phyloP scores from a whole-genome alignment of 2,113 vertebrate species.

The Brachypodius melanocephalos region DNA sequence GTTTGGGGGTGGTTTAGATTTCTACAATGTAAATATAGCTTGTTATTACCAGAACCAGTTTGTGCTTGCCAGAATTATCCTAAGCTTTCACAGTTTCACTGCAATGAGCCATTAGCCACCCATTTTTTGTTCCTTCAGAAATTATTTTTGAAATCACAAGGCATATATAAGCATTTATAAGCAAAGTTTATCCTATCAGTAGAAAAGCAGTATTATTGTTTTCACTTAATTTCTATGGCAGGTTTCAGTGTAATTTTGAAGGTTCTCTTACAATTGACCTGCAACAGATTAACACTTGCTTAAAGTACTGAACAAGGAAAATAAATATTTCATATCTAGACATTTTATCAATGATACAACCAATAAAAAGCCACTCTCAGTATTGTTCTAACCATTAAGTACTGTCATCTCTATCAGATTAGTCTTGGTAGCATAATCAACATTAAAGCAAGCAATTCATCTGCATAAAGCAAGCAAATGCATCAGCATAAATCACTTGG shows the following conservation, averaged over 20 bases:
- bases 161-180: neutral
- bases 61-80: neutral
- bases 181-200: neutral
- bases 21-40: neutral
- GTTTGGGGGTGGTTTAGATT: neutral
- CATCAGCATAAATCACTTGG: neutral
- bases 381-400: neutral
- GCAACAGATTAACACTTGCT: neutral
- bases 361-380: neutral
- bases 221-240: neutral
- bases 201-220: neutral
- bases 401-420: neutral
- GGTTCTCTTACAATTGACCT: neutral
- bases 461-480: neutral
- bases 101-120: neutral
- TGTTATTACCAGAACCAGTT: neutral
- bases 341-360: neutral
- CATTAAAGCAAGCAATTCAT: neutral
- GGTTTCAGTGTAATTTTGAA: neutral
- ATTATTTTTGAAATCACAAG: neutral
- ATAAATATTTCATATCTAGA: neutral
- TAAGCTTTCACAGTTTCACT: neutral
- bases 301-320: neutral
- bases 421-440: neutral
- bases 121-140: neutral